Evolutionary conservation across 2,888 invertebrate genomes (phyloP), one percentile per base, ranked within the genome.

Genomic region (Colletes collaris): DNA sequence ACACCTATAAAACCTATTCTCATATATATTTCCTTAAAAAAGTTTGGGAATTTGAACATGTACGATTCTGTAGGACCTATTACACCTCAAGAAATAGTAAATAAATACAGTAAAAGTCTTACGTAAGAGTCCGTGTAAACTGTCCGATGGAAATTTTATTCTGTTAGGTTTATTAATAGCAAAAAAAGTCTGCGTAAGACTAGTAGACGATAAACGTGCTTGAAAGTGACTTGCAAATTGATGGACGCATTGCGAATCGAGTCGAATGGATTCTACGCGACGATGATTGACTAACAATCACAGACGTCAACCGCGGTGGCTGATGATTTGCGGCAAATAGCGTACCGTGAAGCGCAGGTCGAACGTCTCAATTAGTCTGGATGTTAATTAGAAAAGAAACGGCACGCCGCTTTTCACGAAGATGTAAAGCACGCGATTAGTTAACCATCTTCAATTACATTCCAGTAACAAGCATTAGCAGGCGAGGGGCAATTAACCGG

Each of bases 341-440:
- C 63, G 46, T 60, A 50, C 60, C 44, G 44, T 3, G 37, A 7
- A 50, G 16, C 55, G 8, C 53, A 19, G 55, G 35, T 40, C 16
- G 55, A 79, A 72, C 72, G 68, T 72, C 77, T 84, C 76, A 84
- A 83, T 81, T 84, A 73, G 60, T 70, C 66, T 62, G 70, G 60
- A 63, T 77, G 74, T 64, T 63, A 72, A 74, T 77, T 81, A 72
- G 59, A 62, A 79, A 85, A 76, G 69, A 75, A 56, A 58, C 69
- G 65, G 68, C 63, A 44, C 49, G 53, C 59, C 40, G 65, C 56
- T 82, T 71, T 74, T 85, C 79, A 52, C 76, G 65, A 71, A 71
- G 83, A 74, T 66, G 73, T 76, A 70, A 86, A 83, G 71, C 74
- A 56, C 64, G 80, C 83, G 76, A 84, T 84, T 74, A 84, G 79